Percentiles rank a stretch among this genome's conserved stretches.
Conservation (phyloP, 2,888 invertebrate genomes). For the Pachliopta kotzebuea region DNA sequence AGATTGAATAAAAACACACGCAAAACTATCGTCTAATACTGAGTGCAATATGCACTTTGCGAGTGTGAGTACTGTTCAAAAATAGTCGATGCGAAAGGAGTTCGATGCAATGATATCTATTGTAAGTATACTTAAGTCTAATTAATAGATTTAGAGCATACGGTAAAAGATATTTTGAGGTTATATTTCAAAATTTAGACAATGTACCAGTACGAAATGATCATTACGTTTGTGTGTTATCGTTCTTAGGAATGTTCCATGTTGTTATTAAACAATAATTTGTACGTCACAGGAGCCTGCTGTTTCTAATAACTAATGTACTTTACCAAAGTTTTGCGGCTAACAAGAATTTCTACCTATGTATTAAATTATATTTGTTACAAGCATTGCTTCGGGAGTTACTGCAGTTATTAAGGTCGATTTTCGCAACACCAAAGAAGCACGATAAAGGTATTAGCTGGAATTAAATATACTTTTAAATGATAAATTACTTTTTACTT, state of each 20-base stretch:
- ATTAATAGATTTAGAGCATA: slow-evolving; percentile 36
- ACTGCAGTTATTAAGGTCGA: slow-evolving; percentile 15
- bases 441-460: slow-evolving; percentile 19
- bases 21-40: slow-evolving; percentile 56
- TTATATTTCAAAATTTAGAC: slow-evolving; percentile 53
- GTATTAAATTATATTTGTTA: background rate
- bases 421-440: slow-evolving; percentile 11
- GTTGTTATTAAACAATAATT: slow-evolving; percentile 17
- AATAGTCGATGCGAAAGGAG: slow-evolving; percentile 71
- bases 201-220: slow-evolving; percentile 20
- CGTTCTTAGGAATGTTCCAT: slow-evolving; percentile 21
- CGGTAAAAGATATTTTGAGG: slow-evolving; percentile 62
- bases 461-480: slow-evolving; percentile 21
- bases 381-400: background rate
- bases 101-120: slow-evolving; percentile 66
- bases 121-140: slow-evolving; percentile 57
- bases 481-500: slow-evolving; percentile 17
- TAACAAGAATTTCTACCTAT: background rate
- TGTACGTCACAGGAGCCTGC: slow-evolving; percentile 4
- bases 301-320: slow-evolving; percentile 2
- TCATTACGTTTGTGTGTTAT: slow-evolving; percentile 25
- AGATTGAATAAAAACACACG: slow-evolving; percentile 52
- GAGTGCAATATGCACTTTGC: slow-evolving; percentile 67
- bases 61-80: slow-evolving; percentile 70
- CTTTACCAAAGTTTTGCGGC: background rate